Base-by-base conservation (phyloP, 1,140 invertebrate species). In the Neodiprion fabricii region DNA sequence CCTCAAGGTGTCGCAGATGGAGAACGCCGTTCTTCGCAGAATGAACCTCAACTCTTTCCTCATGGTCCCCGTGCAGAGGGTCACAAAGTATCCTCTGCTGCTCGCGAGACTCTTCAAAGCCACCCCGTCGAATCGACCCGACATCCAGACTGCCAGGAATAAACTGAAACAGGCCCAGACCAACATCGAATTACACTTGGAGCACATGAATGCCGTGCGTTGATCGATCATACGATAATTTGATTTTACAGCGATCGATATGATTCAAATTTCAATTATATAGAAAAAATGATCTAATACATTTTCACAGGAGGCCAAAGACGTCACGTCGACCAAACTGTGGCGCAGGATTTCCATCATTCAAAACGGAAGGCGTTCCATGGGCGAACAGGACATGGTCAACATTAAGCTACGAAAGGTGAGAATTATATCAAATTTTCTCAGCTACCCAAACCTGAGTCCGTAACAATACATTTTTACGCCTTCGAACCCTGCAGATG, bases 31-130 rank as follows among this genome's bases (percentile, higher is more conserved):
- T 50, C 88, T 99, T 74, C 90, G 97, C 78, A 91, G 97, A 79
- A 98, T 99, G 97, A 98, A 98, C 86, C 91, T 99, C 17, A 97
- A 98, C 87, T 98, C 97, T 9, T 99, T 99, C 87, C 91, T 99
- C 28, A 98, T 98, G 97, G 96, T 96, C 79, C 95, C 95, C 74
- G 95, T 96, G 67, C 95, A 96, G 89, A 91, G 96, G 82, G 95
- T 96, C 79, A 97, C 93, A 66, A 98, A 98, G 86, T 99, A 98
- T 90, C 97, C 97, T 40, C 89, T 99, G 77, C 89, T 99, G 73
- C 88, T 99, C 79, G 96, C 95, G 23, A 92, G 97, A 72, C 89
- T 99, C 72, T 92, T 95, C 79, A 97, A 97, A 90, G 95, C 96
- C n/a, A 98, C 97, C 7, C 95, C 96, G 1, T 86, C 90, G 2